Base-by-base conservation (phyloP, 92 coral and sea anemone species). In the Porites cylindrica region DNA sequence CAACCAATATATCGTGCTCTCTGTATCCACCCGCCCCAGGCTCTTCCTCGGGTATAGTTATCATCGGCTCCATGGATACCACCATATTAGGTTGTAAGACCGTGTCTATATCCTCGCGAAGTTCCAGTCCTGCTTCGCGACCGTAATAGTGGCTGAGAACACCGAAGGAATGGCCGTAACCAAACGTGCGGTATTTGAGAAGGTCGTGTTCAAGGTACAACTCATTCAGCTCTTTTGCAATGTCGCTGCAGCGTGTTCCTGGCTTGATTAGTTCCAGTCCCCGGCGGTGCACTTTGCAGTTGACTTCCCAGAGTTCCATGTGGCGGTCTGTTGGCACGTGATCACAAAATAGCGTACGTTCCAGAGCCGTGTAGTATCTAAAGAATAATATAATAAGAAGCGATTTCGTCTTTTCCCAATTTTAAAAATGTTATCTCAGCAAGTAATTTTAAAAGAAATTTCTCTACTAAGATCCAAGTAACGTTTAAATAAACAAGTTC, bases 121-220 rank as follows among this genome's bases (percentile, higher is more conserved):
- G 60, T 90, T 96, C 98, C 14, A 94, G 82, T 53, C 94, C 97
- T 63, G 98, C 98, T 89, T 96, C 98, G 43, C 98, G 96, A 24
- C 98, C 98, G 89, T 96, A 96, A 62, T 96, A 96, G 83, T 96
- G 98, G 70, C 88, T 84, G 51, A 96, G 92, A 69, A 96, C 97
- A 14, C 98, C 98, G 74, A 96, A 94, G 0, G 98, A 94, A 85
- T 96, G 98, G 0, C 98, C 98, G 66, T 96, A 96, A 14, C 98
- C 98, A 74, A 96, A 92, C 3, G 96, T 94, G 18, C 97, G 97
- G 53, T 96, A 92, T 76, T 94, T 88, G 38, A 96, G 91, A 56
- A 96, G 87, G 66, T 92, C 91, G 79, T 92, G 91, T 60, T 94
- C 85, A 0, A 90, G 86, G 90, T 62, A 96, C 20, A 96, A 17